Evolutionary conservation across 2,797 vertebrate genomes (phyloP).

Genomic region (Rhinichthys osculus): DNA sequence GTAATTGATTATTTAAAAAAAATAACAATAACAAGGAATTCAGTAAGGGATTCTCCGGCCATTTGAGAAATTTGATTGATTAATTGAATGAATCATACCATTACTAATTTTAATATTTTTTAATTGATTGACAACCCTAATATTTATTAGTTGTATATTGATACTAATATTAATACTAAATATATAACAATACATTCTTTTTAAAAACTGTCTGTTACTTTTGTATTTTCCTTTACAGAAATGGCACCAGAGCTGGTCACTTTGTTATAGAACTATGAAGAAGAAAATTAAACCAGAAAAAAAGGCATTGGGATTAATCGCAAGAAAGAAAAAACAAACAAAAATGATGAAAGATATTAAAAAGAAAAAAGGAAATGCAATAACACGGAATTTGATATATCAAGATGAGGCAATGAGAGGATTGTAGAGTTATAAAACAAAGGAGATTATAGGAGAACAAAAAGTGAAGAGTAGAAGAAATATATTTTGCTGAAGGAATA

Average conservation of each 20-base stretch:
- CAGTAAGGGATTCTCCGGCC: background rate
- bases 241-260: background rate
- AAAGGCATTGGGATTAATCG: slow-evolving; percentile 22
- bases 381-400: slow-evolving; percentile 44
- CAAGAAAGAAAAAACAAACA: slow-evolving; percentile 16
- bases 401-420: slow-evolving; percentile 34
- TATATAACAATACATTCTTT: background rate
- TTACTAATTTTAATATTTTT: background rate
- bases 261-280: slow-evolving; percentile 20
- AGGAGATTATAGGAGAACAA: slow-evolving; percentile 27
- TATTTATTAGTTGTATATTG: background rate
- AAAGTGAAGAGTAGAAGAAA: slow-evolving; percentile 6
- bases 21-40: background rate
- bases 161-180: background rate
- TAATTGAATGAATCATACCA: background rate
- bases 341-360: slow-evolving; percentile 42
- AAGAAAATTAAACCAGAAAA: slow-evolving; percentile 3
- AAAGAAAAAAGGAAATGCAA: slow-evolving; percentile 48
- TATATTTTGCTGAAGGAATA: slow-evolving; percentile 53
- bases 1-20: background rate
- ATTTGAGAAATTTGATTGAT: background rate
- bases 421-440: slow-evolving; percentile 42
- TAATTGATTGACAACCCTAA: background rate
- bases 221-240: background rate
- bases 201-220: background rate